Evolutionary conservation across 2,888 invertebrate species (phyloP).

Genomic region (Serripes groenlandicus): DNA sequence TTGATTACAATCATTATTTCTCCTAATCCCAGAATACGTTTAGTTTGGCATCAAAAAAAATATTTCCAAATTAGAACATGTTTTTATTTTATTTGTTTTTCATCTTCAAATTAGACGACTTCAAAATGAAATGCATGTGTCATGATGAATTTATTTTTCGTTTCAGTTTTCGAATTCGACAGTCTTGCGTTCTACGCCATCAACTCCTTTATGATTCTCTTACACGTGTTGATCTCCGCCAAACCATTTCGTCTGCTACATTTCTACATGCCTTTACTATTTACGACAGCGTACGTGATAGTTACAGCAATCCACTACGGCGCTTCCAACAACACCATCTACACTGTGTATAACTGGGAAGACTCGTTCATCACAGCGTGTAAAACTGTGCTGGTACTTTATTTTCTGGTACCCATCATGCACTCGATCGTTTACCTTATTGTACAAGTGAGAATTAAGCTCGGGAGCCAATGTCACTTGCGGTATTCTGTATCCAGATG

Average conservation of each 20-base stretch:
- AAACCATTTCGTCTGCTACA: constrained; percentile 57
- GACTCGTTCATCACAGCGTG: constrained; percentile 27
- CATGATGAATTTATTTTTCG: no score
- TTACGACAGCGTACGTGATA: constrained; percentile 25
- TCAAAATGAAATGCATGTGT: no score
- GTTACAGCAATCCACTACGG: constrained; percentile 26
- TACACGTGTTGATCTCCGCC: constrained; percentile 36
- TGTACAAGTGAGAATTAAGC: constrained; percentile 35
- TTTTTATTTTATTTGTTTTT: no score
- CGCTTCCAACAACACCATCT: constrained; percentile 18
- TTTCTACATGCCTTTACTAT: constrained; percentile 51
- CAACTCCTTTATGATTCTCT: constrained; percentile 32
- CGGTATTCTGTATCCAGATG: constrained; percentile 29
- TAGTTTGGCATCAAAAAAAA: no score
- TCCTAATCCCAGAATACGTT: no score
- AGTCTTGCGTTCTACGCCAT: constrained; percentile 37
- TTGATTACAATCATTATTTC: no score
- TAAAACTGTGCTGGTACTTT: constrained; percentile 11
- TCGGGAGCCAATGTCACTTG: constrained; percentile 28
- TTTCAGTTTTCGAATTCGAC: constrained; percentile 43
- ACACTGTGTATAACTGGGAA: constrained; percentile 48
- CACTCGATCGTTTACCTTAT: constrained; percentile 44
- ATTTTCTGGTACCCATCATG: constrained; percentile 41
- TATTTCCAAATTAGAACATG: no score
- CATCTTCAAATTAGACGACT: no score